phyloP scores from a whole-genome alignment of 2,113 vertebrate species.

The Telmatochromis sp. region DNA sequence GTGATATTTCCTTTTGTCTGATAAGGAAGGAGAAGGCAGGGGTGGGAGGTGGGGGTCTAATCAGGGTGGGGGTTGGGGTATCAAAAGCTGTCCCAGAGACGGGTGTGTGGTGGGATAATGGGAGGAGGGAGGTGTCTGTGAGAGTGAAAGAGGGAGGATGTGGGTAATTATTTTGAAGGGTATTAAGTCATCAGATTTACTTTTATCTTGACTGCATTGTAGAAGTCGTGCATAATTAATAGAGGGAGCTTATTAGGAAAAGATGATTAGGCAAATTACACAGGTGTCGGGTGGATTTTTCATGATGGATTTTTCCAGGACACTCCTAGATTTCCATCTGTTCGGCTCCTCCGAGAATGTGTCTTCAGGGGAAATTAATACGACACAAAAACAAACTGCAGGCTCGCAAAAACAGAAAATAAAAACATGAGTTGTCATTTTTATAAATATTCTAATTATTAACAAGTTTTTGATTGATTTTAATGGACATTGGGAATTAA shows the following conservation, averaged over 20 bases:
- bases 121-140: neutral
- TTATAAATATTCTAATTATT: constrained; percentile 21
- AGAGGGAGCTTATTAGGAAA: constrained; percentile 95
- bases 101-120: constrained; percentile 32
- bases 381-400: constrained; percentile 77
- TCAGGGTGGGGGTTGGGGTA: constrained; percentile 26
- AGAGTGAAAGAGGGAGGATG: neutral
- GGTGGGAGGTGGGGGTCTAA: constrained; percentile 13
- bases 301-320: constrained; percentile 98
- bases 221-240: constrained; percentile 99
- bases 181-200: constrained; percentile 99
- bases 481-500: constrained; percentile 32
- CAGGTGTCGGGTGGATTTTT: constrained; percentile 99
- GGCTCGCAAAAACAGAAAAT: constrained; percentile 41
- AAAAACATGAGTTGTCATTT: constrained; percentile 39
- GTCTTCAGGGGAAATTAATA: constrained; percentile 89
- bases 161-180: constrained; percentile 96
- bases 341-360: constrained; percentile 91
- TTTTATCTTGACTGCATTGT: constrained; percentile 99
- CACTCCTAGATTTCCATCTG: constrained; percentile 98
- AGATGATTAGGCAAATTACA: constrained; percentile 99
- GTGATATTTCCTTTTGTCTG: constrained; percentile 39
- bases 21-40: constrained; percentile 44
- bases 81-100: constrained; percentile 83
- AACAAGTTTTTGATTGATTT: constrained; percentile 15